Evolutionary conservation across 35 echinoderm and acorn worm species (phyloP).

Genomic region (Eucidaris tribuloides): DNA sequence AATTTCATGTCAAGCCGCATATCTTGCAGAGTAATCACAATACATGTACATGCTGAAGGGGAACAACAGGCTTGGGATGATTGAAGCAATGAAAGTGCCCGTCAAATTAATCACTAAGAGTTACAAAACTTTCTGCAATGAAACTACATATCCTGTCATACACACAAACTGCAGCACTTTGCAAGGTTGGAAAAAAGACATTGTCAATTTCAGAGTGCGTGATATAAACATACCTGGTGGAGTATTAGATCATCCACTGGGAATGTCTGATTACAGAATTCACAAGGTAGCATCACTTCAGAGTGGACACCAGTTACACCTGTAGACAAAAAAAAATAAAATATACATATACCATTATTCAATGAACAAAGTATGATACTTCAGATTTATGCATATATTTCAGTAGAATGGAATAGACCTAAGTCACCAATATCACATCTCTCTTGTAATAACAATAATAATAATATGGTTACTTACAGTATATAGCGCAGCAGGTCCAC

Average conservation of each 20-base stretch:
- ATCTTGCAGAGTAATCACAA: too few relatives aligned
- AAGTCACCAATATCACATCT: neutral
- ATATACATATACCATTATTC: too few relatives aligned
- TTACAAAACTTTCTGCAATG: too few relatives aligned
- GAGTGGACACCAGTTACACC: neutral
- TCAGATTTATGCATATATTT: neutral
- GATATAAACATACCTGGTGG: conserved; percentile 70
- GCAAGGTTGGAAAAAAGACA: too few relatives aligned
- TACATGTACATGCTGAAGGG: too few relatives aligned
- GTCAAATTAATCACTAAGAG: too few relatives aligned
- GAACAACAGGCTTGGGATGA: too few relatives aligned
- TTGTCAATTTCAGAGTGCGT: too few relatives aligned
- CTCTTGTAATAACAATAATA: neutral
- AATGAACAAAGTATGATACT: neutral
- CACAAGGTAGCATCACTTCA: conserved; percentile 60
- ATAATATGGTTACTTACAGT: neutral
- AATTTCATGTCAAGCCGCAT: too few relatives aligned
- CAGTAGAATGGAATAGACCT: neutral
- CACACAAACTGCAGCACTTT: too few relatives aligned
- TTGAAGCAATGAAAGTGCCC: too few relatives aligned
- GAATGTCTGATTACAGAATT: conserved; percentile 59
- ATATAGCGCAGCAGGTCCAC: neutral
- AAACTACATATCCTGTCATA: too few relatives aligned
- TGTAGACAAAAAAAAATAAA: neutral
- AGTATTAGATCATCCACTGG: conserved; percentile 46